Base-by-base conservation (phyloP, 1,140 invertebrate genomes). In the honey bee (Apis mellifera) region DNA sequence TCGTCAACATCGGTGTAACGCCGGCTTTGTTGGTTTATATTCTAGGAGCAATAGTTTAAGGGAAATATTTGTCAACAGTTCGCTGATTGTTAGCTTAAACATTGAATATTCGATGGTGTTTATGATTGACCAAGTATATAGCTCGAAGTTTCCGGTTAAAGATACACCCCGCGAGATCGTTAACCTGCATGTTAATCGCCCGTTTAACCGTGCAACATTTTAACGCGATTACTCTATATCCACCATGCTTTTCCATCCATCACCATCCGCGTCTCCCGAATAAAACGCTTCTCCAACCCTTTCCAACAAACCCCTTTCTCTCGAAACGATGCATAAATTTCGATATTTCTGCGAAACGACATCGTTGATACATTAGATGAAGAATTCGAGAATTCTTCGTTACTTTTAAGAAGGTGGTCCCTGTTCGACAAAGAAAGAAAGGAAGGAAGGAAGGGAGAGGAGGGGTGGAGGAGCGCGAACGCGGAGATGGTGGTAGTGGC, bases 391-490 rank as follows among this genome's bases (percentile, higher is more conserved):
- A n/a, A n/a, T 42, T 42, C 32, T 42, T 42, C 32, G n/a, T 42
- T 42, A 65, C 1, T 5, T 42, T 42, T 42, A 42, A 42, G 32
- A 42, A 1, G 23, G 0, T 0, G 15, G 1, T 50, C 7, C 1
- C 5, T 3, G 54, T 32, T 3, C 32, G 64, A 60, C 74, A 21
- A 59, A 23, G 54, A 50, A 73, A 42, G 68, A 55, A 17, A 42
- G 3, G 32, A 42, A 42, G 32, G 4, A 42, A 42, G 50, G 23
- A 23, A 26, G 60, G 55, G 52, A 54, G 8, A 48, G 48, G 8
- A 2, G 59, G 48, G 84, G 72, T 66, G 65, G 89, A 89, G 89
- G 89, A 83, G 88, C 76, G 88, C 80, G 82, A 83, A 87, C 85
- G 82, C 81, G 85, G 86, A 75, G 89, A 83, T 71, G 85, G 76